phyloP scores from a whole-genome alignment of 2,888 invertebrate genomes.

The Phanerotoma sp. region DNA sequence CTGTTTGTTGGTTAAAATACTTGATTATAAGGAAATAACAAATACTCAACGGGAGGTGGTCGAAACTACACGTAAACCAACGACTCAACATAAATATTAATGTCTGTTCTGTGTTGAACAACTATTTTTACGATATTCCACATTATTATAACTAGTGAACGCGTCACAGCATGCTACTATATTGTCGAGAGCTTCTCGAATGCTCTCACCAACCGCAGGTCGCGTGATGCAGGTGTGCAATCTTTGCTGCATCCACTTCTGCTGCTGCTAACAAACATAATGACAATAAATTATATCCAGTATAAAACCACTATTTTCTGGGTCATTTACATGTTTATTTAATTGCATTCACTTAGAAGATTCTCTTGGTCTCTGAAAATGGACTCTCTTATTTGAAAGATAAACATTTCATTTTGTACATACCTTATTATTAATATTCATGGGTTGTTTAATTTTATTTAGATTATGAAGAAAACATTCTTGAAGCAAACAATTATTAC shows the following conservation, averaged over 20 bases:
- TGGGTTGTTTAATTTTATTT: too few species aligned
- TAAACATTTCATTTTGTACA: too few species aligned
- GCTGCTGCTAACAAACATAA: neutral
- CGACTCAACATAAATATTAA: constrained; percentile 10
- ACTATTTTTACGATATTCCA: constrained; percentile 7
- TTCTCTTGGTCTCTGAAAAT: too few species aligned
- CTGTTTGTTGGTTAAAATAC: too few species aligned
- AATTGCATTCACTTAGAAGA: too few species aligned
- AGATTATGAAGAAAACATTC: too few species aligned
- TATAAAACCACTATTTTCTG: too few species aligned
- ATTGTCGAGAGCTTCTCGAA: neutral
- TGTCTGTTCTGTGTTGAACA: neutral
- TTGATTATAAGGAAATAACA: neutral
- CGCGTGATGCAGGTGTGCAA: constrained; percentile 19
- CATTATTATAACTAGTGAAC: neutral
- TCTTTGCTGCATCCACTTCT: neutral
- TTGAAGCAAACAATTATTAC: too few species aligned
- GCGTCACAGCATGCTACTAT: neutral
- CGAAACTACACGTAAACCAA: neutral
- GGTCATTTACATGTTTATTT: too few species aligned
- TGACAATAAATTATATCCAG: neutral
- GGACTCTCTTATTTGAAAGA: too few species aligned
- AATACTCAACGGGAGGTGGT: constrained; percentile 1
- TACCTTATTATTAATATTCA: too few species aligned
- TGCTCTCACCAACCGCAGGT: neutral